These are phyloP conservation scores for Drepana falcataria DNA, from an alignment of 2,888 invertebrate genomes.

Conservation along the genomic window DNA sequence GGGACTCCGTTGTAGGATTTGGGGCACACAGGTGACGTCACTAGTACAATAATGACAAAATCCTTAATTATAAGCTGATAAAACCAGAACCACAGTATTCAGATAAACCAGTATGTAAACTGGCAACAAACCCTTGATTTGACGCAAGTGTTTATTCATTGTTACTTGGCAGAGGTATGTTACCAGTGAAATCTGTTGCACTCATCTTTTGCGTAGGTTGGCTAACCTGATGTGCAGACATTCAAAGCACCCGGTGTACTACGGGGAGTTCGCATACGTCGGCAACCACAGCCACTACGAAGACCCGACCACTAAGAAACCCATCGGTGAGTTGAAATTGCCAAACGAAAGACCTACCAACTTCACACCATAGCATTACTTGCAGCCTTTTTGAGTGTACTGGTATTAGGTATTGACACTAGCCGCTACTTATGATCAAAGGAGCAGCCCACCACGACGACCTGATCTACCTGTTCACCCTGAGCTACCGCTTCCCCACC, in stretches of 20 bases:
- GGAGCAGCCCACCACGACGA: conserved; percentile 68
- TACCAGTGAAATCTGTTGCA: no score
- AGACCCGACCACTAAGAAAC: conserved; percentile 72
- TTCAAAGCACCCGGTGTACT: conserved; percentile 79
- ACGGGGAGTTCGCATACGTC: conserved; percentile 81
- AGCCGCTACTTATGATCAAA: conserved; percentile 14
- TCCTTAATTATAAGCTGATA: no score
- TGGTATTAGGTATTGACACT: no score
- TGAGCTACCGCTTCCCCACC: conserved; percentile 49
- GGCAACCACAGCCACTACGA: conserved; percentile 80
- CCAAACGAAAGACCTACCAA: no score
- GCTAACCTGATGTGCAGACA: conserved; percentile 79
- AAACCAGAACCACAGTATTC: no score
- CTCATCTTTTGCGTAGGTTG: conserved; percentile 41
- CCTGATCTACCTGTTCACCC: conserved; percentile 66
- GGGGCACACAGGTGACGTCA: conserved; percentile 65
- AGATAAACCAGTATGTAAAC: no score
- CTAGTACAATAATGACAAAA: background rate
- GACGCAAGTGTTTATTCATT: no score
- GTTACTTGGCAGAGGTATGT: no score
- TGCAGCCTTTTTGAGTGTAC: no score
- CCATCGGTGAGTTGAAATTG: conserved; percentile 53
- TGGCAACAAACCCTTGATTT: no score
- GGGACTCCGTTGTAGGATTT: conserved; percentile 80
- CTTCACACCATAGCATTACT: no score